A percentile compares a stretch with the other conserved stretches of the same genome.
phyloP scores from a whole-genome alignment of 2,797 vertebrate genomes.

The Amblyraja radiata region DNA sequence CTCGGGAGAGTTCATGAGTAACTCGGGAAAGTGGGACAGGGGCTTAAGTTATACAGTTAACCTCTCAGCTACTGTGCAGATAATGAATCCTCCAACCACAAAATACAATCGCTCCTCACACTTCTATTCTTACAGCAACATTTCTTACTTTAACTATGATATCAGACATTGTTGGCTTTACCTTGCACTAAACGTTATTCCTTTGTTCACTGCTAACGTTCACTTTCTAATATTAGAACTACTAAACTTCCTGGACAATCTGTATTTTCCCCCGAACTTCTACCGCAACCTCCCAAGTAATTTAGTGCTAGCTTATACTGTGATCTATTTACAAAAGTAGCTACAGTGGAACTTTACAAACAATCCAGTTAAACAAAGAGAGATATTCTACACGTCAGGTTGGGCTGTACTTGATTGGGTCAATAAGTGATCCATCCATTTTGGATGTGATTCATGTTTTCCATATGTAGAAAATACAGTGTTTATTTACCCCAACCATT shows the following conservation, averaged over 20 bases:
- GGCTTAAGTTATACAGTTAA: not conserved
- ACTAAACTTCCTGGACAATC: not conserved
- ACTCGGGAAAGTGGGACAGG: too few species aligned
- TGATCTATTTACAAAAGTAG: not conserved
- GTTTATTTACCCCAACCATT: not conserved
- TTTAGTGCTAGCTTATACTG: not conserved
- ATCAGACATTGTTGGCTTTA: too few species aligned
- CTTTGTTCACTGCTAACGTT: not conserved
- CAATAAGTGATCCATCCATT: not conserved
- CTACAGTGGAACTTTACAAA: not conserved
- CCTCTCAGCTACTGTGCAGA: not conserved
- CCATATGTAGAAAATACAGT: not conserved
- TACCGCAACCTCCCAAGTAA: not conserved
- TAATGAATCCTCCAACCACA: too few species aligned
- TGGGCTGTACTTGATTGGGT: not conserved
- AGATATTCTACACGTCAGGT: not conserved
- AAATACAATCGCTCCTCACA: too few species aligned
- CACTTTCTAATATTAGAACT: not conserved
- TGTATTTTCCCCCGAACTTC: not conserved
- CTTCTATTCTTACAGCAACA: too few species aligned
- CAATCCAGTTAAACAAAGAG: not conserved
- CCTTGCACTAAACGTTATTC: too few species aligned
- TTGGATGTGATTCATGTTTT: too few species aligned
- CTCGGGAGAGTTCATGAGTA: too few species aligned
- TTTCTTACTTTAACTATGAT: too few species aligned